Evolutionary conservation across 2,113 vertebrate species (phyloP).

Genomic region (Phalacrocorax pelagicus): DNA sequence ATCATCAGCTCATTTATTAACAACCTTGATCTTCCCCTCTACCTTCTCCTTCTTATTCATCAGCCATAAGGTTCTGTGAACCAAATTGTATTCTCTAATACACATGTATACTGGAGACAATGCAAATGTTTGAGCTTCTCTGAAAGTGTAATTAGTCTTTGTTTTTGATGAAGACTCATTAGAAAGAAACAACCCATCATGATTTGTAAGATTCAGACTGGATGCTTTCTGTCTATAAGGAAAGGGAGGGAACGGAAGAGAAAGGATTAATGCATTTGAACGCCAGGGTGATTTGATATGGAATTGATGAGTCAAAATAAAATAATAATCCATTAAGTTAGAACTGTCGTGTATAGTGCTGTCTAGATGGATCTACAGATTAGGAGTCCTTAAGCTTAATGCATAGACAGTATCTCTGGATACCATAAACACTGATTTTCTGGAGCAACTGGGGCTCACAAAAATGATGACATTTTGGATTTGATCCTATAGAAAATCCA

Average conservation of each 20-base stretch:
- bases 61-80: neutral
- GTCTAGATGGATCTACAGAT: neutral
- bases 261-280: neutral
- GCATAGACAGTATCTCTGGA: neutral
- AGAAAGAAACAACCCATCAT: neutral
- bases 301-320: neutral
- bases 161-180: neutral
- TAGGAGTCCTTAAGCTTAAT: neutral
- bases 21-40: neutral
- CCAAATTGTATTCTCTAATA: neutral
- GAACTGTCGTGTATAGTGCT: neutral
- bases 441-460: neutral
- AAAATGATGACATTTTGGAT: neutral
- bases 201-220: neutral
- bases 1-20: neutral
- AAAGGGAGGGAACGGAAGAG: neutral
- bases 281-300: neutral
- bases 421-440: neutral
- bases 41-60: neutral
- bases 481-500: neutral
- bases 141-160: neutral
- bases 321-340: neutral
- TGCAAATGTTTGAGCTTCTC: neutral
- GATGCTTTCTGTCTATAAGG: neutral
- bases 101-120: neutral